Evolutionary conservation across 2,113 vertebrate species (phyloP).

Genomic region (Okapia johnstoni): DNA sequence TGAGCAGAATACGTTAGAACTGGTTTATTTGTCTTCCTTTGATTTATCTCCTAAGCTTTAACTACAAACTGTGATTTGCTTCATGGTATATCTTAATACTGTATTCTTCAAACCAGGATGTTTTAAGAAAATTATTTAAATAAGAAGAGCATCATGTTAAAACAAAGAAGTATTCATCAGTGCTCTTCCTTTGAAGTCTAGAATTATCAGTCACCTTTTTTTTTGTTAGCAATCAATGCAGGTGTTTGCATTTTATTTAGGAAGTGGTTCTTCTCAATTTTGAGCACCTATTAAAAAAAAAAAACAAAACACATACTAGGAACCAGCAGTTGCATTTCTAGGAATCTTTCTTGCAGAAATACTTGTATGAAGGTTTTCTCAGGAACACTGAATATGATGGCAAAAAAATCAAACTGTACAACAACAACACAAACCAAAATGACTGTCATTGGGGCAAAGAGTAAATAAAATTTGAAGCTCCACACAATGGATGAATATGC

Average conservation of each 20-base stretch:
- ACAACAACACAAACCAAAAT: background rate
- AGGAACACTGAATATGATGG: background rate
- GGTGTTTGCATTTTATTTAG: background rate
- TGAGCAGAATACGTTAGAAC: background rate
- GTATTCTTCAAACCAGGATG: background rate
- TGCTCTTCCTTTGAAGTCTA: background rate
- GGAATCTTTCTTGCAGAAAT: slow-evolving; percentile 23
- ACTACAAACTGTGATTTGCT: slow-evolving; percentile 17
- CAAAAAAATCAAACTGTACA: background rate
- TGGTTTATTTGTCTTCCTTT: slow-evolving; percentile 1
- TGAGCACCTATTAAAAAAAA: background rate
- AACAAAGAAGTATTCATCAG: background rate
- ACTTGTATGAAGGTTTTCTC: background rate
- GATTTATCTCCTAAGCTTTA: background rate
- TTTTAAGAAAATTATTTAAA: background rate
- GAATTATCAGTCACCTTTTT: background rate
- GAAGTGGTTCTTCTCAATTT: slow-evolving; percentile 3
- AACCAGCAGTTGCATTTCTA: background rate
- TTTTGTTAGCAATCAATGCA: background rate
- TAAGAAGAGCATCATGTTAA: background rate
- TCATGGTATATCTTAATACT: background rate
- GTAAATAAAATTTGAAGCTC: background rate
- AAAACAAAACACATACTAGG: background rate
- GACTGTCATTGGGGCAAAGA: background rate
- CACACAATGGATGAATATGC: background rate